phyloP scores from a whole-genome alignment of 2,113 vertebrate genomes.

The Salminus brasiliensis region DNA sequence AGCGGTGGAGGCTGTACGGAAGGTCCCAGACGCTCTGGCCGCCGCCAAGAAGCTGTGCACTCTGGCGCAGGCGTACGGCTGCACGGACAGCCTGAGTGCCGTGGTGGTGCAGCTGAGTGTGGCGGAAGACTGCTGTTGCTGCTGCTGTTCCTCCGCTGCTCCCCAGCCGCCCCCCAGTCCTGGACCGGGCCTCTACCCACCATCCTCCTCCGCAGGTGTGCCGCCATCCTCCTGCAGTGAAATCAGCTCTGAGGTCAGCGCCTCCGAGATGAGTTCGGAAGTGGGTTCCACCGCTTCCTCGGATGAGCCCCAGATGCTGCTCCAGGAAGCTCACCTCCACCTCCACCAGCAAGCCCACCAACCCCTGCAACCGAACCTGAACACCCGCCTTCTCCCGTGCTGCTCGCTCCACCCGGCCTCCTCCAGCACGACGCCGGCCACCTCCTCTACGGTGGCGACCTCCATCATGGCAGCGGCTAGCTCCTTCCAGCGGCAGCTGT shows the following conservation, averaged over 20 bases:
- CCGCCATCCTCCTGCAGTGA: slow-evolving; percentile 92
- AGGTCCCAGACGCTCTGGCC: slow-evolving; percentile 88
- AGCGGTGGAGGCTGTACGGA: slow-evolving; percentile 89
- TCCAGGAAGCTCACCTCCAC: slow-evolving; percentile 62
- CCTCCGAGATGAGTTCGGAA: slow-evolving; percentile 97
- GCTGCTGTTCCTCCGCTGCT: slow-evolving; percentile 74
- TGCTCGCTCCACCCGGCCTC: slow-evolving; percentile 85
- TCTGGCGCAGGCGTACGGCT: slow-evolving; percentile 94
- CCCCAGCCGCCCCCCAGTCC: slow-evolving; percentile 81
- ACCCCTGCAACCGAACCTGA: slow-evolving; percentile 63
- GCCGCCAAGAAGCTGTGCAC: slow-evolving; percentile 97
- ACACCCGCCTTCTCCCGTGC: slow-evolving; percentile 77
- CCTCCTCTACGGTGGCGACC: background rate
- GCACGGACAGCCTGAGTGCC: slow-evolving; percentile 90
- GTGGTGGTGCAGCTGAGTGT: slow-evolving; percentile 96
- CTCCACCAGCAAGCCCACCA: slow-evolving; percentile 59
- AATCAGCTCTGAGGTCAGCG: slow-evolving; percentile 93
- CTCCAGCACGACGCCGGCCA: background rate
- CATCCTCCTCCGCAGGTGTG: slow-evolving; percentile 60
- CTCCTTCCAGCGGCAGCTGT: slow-evolving; percentile 94
- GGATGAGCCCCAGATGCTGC: slow-evolving; percentile 80
- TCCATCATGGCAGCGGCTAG: slow-evolving; percentile 53
- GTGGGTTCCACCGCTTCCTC: slow-evolving; percentile 97
- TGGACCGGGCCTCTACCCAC: slow-evolving; percentile 71
- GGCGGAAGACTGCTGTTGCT: slow-evolving; percentile 95